phyloP scores from a whole-genome alignment of 2,797 vertebrate genomes.

The Clarias laeviceps region DNA sequence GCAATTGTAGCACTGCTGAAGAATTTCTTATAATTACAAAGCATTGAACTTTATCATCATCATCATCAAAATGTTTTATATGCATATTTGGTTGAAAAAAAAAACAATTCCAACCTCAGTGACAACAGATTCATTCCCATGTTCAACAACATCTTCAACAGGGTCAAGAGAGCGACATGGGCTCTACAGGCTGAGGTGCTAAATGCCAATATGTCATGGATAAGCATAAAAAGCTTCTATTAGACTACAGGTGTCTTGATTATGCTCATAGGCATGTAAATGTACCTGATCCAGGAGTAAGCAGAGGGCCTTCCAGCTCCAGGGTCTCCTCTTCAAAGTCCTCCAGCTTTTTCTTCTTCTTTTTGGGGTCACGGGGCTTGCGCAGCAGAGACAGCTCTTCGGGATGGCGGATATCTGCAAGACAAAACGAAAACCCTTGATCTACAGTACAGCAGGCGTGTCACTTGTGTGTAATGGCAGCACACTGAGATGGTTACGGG shows the following conservation, averaged over 20 bases:
- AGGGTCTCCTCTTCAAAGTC: conserved; percentile 87
- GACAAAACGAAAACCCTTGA: conserved; percentile 2
- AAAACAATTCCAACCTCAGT: neutral
- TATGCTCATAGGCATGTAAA: conserved; percentile 61
- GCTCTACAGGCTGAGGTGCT: neutral
- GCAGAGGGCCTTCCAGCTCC: conserved; percentile 90
- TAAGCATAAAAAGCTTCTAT: neutral
- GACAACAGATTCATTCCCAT: neutral
- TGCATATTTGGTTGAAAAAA: neutral
- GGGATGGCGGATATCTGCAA: conserved; percentile 93
- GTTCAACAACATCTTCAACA: neutral
- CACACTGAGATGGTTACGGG: neutral
- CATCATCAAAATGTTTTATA: neutral
- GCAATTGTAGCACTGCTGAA: neutral
- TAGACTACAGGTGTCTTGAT: too few species aligned
- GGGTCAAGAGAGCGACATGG: neutral
- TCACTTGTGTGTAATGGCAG: neutral
- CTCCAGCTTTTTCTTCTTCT: conserved; percentile 99
- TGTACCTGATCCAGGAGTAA: conserved; percentile 93
- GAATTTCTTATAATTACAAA: neutral
- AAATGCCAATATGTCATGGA: neutral
- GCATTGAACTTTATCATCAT: neutral
- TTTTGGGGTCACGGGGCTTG: conserved; percentile 96
- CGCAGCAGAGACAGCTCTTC: conserved; percentile 96
- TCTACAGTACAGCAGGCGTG: neutral